Percentiles rank a stretch among this genome's conserved stretches.
Evolutionary conservation across 2,888 invertebrate species (phyloP).

Genomic region (Spicauda simplicius): DNA sequence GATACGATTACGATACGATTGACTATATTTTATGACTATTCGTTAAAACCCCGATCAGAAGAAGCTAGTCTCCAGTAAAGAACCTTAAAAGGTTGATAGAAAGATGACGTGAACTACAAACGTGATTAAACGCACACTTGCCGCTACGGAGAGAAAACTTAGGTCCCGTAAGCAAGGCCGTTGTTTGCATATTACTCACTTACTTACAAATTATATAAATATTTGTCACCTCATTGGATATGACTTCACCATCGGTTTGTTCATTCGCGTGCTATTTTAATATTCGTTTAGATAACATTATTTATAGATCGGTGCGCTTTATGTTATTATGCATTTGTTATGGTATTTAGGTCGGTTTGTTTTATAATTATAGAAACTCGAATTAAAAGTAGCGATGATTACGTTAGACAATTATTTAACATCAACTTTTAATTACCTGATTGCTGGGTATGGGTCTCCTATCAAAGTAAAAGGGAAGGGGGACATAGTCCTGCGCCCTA

Average conservation of each 20-base stretch:
- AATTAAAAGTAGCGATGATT: background rate
- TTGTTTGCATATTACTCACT: constrained; percentile 24
- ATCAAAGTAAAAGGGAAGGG: too few relatives aligned
- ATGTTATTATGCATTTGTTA: background rate
- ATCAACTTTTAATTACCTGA: too few relatives aligned
- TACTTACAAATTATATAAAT: constrained; percentile 52
- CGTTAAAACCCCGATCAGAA: too few relatives aligned
- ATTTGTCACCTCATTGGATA: constrained; percentile 55
- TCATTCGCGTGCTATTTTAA: constrained; percentile 46
- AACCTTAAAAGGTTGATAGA: too few relatives aligned
- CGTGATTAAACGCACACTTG: constrained; percentile 9
- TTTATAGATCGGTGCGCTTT: constrained; percentile 34
- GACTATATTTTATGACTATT: too few relatives aligned
- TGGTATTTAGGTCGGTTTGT: constrained; percentile 9
- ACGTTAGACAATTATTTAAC: too few relatives aligned
- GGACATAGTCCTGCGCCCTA: too few relatives aligned
- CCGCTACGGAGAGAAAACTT: constrained; percentile 1
- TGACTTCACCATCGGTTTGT: constrained; percentile 53
- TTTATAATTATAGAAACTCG: too few relatives aligned
- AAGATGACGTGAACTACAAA: too few relatives aligned
- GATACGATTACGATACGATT: too few relatives aligned
- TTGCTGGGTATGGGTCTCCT: too few relatives aligned
- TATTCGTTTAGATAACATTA: constrained; percentile 40
- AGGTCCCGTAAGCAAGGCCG: constrained; percentile 13
- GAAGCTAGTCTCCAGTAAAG: too few relatives aligned